Percentiles rank a stretch among this genome's conserved stretches.
phyloP scores from a whole-genome alignment of 2,797 vertebrate genomes.

The Emys orbicularis region DNA sequence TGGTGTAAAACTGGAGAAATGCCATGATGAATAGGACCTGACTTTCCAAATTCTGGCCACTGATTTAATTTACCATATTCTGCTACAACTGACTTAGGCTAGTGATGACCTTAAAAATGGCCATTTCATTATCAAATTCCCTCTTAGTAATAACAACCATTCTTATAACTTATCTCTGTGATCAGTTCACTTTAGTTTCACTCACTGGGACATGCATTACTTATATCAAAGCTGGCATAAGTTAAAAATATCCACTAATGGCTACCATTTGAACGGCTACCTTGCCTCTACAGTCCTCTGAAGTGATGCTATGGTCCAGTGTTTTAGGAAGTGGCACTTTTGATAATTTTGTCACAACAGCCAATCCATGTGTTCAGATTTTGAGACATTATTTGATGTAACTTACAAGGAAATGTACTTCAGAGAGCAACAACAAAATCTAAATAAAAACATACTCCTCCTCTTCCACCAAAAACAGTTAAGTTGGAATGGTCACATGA shows the following conservation, averaged over 20 bases:
- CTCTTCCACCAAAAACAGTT: not conserved
- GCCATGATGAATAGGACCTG: not conserved
- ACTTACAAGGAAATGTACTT: not conserved
- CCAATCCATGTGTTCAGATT: not conserved
- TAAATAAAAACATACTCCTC: not conserved
- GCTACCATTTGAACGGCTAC: not conserved
- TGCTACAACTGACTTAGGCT: not conserved
- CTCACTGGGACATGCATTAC: accelerated
- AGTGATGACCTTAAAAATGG: not conserved
- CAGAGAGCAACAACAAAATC: not conserved
- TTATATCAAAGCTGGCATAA: not conserved
- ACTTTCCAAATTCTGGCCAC: not conserved
- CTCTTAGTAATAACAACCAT: not conserved
- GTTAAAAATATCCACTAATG: not conserved
- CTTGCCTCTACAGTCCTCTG: not conserved
- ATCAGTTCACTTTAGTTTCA: not conserved
- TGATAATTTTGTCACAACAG: not conserved
- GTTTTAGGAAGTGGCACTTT: not conserved
- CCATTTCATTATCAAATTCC: not conserved
- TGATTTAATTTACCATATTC: not conserved
- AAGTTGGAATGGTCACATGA: not conserved
- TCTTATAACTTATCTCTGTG: not conserved
- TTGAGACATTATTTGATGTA: not conserved
- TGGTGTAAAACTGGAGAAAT: not conserved
- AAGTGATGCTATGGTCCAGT: not conserved